Base-by-base conservation (phyloP, 2,888 invertebrate species). In the Hirtodrosophila duncani region DNA sequence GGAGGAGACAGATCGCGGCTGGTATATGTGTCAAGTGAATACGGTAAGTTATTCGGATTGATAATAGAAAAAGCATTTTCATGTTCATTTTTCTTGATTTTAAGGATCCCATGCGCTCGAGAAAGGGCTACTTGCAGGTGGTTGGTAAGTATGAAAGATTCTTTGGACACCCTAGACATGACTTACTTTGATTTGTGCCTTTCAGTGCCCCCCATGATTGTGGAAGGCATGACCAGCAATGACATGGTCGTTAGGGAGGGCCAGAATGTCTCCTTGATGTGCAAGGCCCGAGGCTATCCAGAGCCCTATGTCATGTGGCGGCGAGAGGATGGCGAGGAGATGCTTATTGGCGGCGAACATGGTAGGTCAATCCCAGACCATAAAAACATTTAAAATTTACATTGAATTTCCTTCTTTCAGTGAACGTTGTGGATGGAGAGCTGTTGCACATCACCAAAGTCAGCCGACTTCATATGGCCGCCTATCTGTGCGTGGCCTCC, bases 251-350 rank as follows among this genome's bases (percentile, higher is more conserved):
- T 96, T 3, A 89, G 95, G 10, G 96, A 96, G 88, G 93, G 94
- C 8, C 92, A 93, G 39, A 95, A 96, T 86, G 95, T 96, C 38
- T 94, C 95, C 20, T 89, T 96, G 87, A 92, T 92, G 63, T 96
- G 96, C 85, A 93, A 94, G 82, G 96, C 96, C 14, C 91, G 91
- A 10, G 96, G 96, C 70, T 95, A 94, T 86, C 95, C 95, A 0
- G 94, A 95, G 77, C 96, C 96, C 8, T 95, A 95, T 85, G 95
- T 96, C 68, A 95, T 95, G 93, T 96, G 96, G 96, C 89, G 95
- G 29, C 89, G 96, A 24, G 96, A 96, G 87, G 96, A 96, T 81
- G 94, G 94, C 48, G 92, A 93, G 78, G 93, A 94, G 83, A 95
- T 96, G 88, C 92, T 93, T 86, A 95, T 95, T 87, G 94, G 94